Evolutionary conservation across 2,888 invertebrate species (phyloP).

Genomic region (Leptinotarsa haldemani): DNA sequence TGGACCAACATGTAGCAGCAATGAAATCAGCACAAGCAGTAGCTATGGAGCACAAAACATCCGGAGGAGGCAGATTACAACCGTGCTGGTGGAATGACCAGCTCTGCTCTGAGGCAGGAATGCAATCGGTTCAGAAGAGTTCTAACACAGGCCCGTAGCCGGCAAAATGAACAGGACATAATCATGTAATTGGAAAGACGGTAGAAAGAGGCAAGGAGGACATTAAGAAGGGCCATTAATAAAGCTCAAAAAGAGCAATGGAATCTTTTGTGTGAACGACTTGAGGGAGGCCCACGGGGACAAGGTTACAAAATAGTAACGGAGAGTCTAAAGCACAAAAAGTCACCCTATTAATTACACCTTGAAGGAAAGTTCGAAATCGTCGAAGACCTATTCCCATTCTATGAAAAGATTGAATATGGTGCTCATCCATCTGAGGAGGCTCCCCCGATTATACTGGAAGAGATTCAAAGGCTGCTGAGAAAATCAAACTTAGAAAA

Average conservation of each 20-base stretch:
- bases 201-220: background rate
- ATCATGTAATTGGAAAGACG: background rate
- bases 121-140: constrained; percentile 1
- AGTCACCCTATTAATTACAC: background rate
- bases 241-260: background rate
- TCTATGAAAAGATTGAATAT: background rate
- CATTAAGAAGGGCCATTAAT: background rate
- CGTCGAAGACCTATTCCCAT: background rate
- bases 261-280: constrained; percentile 4
- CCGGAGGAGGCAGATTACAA: background rate
- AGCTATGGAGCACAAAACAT: background rate
- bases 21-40: background rate
- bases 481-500: background rate
- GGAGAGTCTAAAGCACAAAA: background rate
- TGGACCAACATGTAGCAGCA: background rate
- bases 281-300: background rate
- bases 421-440: background rate
- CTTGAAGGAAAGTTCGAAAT: background rate
- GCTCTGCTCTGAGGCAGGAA: background rate
- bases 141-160: background rate
- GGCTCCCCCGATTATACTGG: background rate
- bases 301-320: constrained; percentile 19
- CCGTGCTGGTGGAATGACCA: constrained; percentile 20
- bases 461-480: background rate
- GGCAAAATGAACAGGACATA: background rate